Conservation (phyloP, 2,113 vertebrate species). For the Semicossyphus pulcher region DNA sequence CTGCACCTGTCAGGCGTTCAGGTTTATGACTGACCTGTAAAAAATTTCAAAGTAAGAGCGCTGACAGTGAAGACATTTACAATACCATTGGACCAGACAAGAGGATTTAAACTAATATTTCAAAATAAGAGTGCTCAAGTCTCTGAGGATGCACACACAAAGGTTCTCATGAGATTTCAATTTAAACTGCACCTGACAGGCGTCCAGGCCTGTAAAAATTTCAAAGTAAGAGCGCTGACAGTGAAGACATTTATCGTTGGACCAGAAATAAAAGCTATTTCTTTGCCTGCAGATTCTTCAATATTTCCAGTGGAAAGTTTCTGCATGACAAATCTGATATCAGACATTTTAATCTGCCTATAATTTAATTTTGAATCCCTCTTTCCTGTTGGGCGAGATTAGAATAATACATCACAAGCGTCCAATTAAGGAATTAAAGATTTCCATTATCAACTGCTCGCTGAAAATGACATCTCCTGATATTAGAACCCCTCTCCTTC, state of each 20-base stretch:
- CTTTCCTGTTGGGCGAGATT: slow-evolving; percentile 13
- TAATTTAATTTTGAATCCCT: background rate
- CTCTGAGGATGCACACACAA: background rate
- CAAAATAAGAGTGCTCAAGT: too few relatives aligned
- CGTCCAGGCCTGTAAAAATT: background rate
- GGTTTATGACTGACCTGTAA: too few relatives aligned
- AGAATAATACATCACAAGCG: slow-evolving; percentile 37
- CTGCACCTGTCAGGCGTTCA: too few relatives aligned
- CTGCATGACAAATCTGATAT: background rate
- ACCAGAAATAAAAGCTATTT: background rate
- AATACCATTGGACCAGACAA: too few relatives aligned
- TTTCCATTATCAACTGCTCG: slow-evolving; percentile 35
- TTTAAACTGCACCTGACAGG: background rate
- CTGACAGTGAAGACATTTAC: too few relatives aligned
- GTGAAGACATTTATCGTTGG: background rate
- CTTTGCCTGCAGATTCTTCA: background rate
- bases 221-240: background rate
- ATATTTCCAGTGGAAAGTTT: slow-evolving; percentile 11
- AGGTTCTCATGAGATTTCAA: background rate
- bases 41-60: too few relatives aligned
- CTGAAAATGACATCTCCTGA: background rate
- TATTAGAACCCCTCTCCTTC: slow-evolving; percentile 28
- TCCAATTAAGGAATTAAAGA: slow-evolving; percentile 45
- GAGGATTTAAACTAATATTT: too few relatives aligned
- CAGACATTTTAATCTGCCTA: background rate